Base-by-base conservation (phyloP, 2,113 vertebrate genomes). In the Clarias magur region DNA sequence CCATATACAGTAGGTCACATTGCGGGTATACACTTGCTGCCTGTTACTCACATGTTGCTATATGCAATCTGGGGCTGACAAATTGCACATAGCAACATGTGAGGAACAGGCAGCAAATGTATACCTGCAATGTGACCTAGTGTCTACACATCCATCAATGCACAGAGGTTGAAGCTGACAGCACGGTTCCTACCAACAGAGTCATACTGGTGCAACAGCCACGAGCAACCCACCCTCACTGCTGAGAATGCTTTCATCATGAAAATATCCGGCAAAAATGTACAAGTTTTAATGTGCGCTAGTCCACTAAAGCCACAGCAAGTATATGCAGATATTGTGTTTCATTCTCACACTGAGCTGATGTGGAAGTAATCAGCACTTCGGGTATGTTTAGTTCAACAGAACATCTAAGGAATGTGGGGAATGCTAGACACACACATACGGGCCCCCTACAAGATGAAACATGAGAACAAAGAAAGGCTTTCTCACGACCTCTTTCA, bases 401-500 rank as follows among this genome's bases (percentile, higher is more conserved):
- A 83, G 90, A 90, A 88, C 90, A 91, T 86, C 91, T 92, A 87
- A 85, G 91, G 89, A 93, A 91, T 65, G 83, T 84, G 38, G 53
- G 82, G 91, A 95, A 94, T 94, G 92, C 60, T 85, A 89, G 91
- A 88, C 91, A 92, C 88, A 87, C 88, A 91, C 73, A 59, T 59
- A 76, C 87, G 91, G 93, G 93, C 94, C 94, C 92, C 93, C 91
- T 91, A 91, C 65, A 0, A 67, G 82, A 81, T 92, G 94, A 94
- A 96, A 96, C 94, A 91, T 27, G 92, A 92, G 93, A 90, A 88
- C 88, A 94, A 89, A 94, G 94, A 92, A 91, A 91, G 93, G 89
- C 89, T 94, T 96, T 97, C 95, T 92, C 95, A 95, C 89, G 95
- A 95, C 93, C 94, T 87, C 88, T 79, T 84, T 86, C 88, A 85